Conservation (phyloP, 1,140 invertebrate genomes). For the Drosophila lowei region DNA sequence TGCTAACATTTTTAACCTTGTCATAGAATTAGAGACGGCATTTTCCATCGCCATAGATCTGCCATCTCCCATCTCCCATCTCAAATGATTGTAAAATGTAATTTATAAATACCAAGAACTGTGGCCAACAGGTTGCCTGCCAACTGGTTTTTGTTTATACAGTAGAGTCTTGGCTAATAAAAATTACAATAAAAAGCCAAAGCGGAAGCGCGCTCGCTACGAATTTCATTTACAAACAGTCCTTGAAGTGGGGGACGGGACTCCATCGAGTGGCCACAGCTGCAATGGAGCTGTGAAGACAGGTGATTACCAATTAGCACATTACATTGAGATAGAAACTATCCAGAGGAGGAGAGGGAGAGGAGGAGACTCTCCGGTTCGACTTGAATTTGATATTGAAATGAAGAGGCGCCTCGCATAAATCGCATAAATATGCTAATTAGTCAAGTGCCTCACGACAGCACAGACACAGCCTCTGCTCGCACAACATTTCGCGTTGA, state of each 20-base stretch:
- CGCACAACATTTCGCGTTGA: constrained; percentile 51
- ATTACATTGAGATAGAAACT: constrained; percentile 53
- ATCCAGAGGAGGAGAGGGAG: background rate
- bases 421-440: constrained; percentile 79
- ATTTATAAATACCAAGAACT: constrained; percentile 65
- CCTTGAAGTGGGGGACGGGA: constrained; percentile 43
- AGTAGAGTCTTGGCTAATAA: constrained; percentile 4
- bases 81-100: constrained; percentile 57
- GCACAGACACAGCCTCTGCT: constrained; percentile 23
- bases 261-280: constrained; percentile 16
- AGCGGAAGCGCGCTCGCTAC: constrained; percentile 66
- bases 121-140: constrained; percentile 57
- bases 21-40: constrained; percentile 34
- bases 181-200: constrained; percentile 61
- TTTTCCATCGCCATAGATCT: constrained; percentile 40
- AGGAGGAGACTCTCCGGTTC: background rate
- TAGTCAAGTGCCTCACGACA: constrained; percentile 45
- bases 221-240: constrained; percentile 80
- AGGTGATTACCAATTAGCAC: constrained; percentile 73
- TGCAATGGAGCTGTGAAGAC: constrained; percentile 18
- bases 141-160: constrained; percentile 49
- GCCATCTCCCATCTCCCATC: constrained; percentile 26
- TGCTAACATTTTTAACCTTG: constrained; percentile 50
- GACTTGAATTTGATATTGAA: constrained; percentile 47
- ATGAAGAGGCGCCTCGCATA: constrained; percentile 74